Evolutionary conservation across 2,797 vertebrate species (phyloP).

Genomic region (Prionace glauca): DNA sequence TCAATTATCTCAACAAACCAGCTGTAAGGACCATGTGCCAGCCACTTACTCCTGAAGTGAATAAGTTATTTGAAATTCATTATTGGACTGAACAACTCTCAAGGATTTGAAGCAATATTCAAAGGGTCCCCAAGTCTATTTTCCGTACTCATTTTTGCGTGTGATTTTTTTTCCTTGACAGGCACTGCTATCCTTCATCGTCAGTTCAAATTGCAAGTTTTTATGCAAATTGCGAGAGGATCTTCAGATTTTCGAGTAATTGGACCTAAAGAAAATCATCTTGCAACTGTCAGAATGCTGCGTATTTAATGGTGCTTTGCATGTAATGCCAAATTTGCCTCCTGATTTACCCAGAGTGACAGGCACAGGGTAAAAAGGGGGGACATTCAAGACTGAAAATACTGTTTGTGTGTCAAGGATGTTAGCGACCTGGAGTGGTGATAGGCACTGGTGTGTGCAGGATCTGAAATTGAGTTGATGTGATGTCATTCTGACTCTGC

Average conservation of each 20-base stretch:
- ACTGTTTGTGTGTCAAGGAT: conserved; percentile 68
- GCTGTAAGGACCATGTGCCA: conserved; percentile 78
- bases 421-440: conserved; percentile 68
- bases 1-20: conserved; percentile 93
- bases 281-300: conserved; percentile 55
- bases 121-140: conserved; percentile 47
- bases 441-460: conserved; percentile 69
- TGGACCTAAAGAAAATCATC: conserved; percentile 48
- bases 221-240: conserved; percentile 61
- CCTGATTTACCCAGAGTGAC: conserved; percentile 63
- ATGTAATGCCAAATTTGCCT: conserved; percentile 62
- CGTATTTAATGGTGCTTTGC: conserved; percentile 59
- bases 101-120: conserved; percentile 63
- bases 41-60: conserved; percentile 85
- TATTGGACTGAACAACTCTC: conserved; percentile 72
- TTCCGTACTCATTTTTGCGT: conserved; percentile 53
- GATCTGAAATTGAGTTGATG: conserved; percentile 81
- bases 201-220: conserved; percentile 51
- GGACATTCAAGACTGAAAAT: conserved; percentile 56
- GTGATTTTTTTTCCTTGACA: conserved; percentile 64
- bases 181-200: conserved; percentile 54
- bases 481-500: conserved; percentile 72
- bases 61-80: conserved; percentile 91
- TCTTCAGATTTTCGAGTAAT: conserved; percentile 45
- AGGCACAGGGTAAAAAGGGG: conserved; percentile 58